Evolutionary conservation across 2,888 invertebrate species (phyloP).

Genomic region (Pyrrhosoma nymphula): DNA sequence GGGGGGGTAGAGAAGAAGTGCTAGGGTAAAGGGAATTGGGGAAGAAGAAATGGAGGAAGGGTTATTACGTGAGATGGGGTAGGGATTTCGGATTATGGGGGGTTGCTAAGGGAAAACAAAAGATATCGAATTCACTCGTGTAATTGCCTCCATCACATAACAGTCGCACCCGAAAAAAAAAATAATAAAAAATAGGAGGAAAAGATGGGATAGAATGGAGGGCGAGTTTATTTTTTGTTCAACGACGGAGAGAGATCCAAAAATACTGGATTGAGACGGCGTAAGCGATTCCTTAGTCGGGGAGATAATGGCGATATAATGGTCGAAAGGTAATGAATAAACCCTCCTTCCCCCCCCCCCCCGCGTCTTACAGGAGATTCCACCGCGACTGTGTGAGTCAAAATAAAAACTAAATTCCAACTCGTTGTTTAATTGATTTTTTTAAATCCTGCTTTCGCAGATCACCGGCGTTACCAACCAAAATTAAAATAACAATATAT

Average conservation of each 20-base stretch:
- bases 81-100: neutral
- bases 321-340: neutral
- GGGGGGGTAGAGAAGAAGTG: neutral
- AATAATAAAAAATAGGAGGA: too few relatives aligned
- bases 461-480: too few relatives aligned
- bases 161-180: neutral
- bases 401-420: neutral
- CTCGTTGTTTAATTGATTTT: too few relatives aligned
- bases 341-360: too few relatives aligned
- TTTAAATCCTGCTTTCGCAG: too few relatives aligned
- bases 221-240: too few relatives aligned
- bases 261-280: too few relatives aligned
- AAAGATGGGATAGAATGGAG: too few relatives aligned
- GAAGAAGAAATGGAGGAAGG: neutral
- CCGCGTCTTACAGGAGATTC: too few relatives aligned
- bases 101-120: neutral
- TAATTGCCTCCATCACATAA: constrained; percentile 10
- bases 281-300: neutral
- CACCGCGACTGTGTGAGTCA: neutral
- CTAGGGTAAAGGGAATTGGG: neutral
- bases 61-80: neutral
- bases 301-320: neutral
- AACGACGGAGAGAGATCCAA: too few relatives aligned
- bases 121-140: constrained; percentile 18
- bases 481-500: too few relatives aligned